Conservation (phyloP, 2,888 invertebrate genomes). For the Ophion ventricosus region DNA sequence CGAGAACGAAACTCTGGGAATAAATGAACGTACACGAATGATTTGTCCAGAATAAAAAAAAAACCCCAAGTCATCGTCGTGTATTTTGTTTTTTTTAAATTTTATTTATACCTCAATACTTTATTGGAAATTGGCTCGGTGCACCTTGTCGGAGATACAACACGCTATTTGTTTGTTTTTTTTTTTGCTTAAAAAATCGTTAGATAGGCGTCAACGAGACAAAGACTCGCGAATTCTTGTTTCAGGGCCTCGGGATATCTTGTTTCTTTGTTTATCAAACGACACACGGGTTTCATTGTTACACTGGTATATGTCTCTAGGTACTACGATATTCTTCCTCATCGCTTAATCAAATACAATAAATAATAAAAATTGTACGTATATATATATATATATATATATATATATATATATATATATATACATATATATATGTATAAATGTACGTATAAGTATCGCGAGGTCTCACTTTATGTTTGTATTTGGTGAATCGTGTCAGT, state of each 20-base stretch:
- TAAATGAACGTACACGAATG: slow-evolving; percentile 28
- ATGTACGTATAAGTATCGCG: background rate
- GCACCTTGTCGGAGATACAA: slow-evolving; percentile 15
- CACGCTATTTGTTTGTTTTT: background rate
- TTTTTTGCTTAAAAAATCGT: slow-evolving; percentile 21
- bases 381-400: background rate
- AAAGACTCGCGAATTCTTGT: slow-evolving; percentile 22
- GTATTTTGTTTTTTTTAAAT: background rate
- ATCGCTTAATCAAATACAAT: slow-evolving; percentile 57
- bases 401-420: background rate
- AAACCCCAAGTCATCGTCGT: background rate
- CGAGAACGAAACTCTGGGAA: slow-evolving; percentile 46
- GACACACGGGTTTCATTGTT: slow-evolving; percentile 45
- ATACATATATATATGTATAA: background rate
- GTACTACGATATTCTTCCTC: slow-evolving; percentile 25
- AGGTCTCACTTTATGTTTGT: slow-evolving; percentile 44
- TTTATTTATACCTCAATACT: slow-evolving; percentile 4
- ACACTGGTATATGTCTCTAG: slow-evolving; percentile 53
- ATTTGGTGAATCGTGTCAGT: slow-evolving; percentile 52
- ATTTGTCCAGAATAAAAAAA: background rate
- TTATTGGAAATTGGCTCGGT: slow-evolving; percentile 1
- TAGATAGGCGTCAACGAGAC: slow-evolving; percentile 6
- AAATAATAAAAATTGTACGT: slow-evolving; percentile 56
- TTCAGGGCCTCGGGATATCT: slow-evolving; percentile 37
- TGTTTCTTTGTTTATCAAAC: slow-evolving; percentile 43